Base-by-base conservation (phyloP, 1,140 invertebrate genomes). In the Scylla paramamosain region DNA sequence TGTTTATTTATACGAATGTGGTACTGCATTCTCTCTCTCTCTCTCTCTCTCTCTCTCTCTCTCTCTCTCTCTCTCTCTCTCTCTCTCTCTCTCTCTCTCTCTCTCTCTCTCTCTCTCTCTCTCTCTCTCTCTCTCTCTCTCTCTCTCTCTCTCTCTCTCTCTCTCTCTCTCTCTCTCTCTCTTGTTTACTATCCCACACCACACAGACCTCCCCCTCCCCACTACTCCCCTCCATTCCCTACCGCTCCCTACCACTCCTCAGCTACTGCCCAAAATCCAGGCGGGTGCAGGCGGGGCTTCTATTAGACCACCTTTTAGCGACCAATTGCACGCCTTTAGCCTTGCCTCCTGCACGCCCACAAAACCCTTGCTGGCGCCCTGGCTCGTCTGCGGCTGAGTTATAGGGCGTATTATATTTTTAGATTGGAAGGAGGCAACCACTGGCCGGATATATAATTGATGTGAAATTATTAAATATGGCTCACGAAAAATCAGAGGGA, bases 381-480 rank as follows among this genome's bases (percentile, higher is more conserved):
- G 90, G 52, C 90, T 77, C 67, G 59, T 77, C 67, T 77, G 48
- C 28, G 29, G 20, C 31, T 31, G 90, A 91, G 16, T 91, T 91
- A 91, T 91, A 32, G 31, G 90, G 16, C 12, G 92, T 86, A 93
- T 93, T 93, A 93, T 93, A 93, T 93, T 93, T 93, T 93, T 77
- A 93, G 52, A 93, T 93, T 93, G 92, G 45, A 93, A 93, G 92
- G 92, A 93, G 92, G 92, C 84, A 87, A 59, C 92, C 82, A 93
- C 86, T 93, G 84, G 84, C 92, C 92, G 59, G 86, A 93, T 93
- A 93, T 93, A 31, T 93, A 93, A 93, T 93, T 93, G 92, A 93
- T 93, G 86, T 86, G 83, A 87, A 87, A 93, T 86, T 93, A 48
- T 93, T 93, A 93, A 93, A 93, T 93, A 93, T 52, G 83, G 86